Conservation (phyloP, 92 coral and sea anemone species). For the Phenganax marumi region DNA sequence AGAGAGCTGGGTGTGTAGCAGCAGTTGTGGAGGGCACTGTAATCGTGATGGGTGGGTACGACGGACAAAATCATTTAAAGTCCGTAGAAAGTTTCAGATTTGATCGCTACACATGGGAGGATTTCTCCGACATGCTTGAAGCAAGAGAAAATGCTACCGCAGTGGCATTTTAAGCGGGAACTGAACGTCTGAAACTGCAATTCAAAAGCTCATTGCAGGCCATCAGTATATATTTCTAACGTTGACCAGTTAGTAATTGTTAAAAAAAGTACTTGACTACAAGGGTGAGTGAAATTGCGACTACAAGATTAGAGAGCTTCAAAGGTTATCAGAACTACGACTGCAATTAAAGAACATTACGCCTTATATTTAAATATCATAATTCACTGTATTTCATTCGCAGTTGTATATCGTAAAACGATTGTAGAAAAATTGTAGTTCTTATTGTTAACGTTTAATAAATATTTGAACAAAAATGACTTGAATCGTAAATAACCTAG, state of each 20-base stretch:
- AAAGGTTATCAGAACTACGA: no score
- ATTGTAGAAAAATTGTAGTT: neutral
- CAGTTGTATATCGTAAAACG: no score
- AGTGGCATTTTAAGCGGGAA: neutral
- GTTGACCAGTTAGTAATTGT: neutral
- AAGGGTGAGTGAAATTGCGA: no score
- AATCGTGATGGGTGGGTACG: constrained; percentile 83
- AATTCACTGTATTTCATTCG: no score
- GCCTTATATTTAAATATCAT: no score
- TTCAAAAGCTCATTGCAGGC: neutral
- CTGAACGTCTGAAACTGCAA: neutral
- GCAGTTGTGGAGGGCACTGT: constrained; percentile 60
- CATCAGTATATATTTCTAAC: no score
- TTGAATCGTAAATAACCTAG: no score
- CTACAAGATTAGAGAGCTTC: no score
- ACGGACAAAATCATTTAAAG: constrained; percentile 59
- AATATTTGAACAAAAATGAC: no score
- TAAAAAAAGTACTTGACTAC: neutral
- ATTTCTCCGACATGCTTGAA: neutral
- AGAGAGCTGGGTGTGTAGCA: constrained; percentile 79
- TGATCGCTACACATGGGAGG: neutral
- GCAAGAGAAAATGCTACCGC: neutral
- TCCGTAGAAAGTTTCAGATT: constrained; percentile 69
- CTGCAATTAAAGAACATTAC: neutral
- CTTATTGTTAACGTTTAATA: neutral